Evolutionary conservation across 2,113 vertebrate genomes (phyloP).

Genomic region (Solenodon paradoxus): DNA sequence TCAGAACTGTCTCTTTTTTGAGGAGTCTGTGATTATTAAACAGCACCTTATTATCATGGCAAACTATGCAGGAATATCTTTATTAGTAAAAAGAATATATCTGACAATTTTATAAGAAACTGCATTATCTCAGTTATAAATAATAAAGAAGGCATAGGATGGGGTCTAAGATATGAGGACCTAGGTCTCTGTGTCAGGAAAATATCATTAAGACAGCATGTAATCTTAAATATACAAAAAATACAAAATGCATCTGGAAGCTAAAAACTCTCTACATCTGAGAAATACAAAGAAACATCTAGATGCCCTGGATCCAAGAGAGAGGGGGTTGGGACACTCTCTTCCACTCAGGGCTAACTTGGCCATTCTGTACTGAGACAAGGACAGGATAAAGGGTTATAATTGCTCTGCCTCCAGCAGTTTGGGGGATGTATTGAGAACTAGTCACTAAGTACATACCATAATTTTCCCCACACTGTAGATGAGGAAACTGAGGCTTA

Average conservation of each 20-base stretch:
- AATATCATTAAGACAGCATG: not conserved
- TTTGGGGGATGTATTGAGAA: not conserved
- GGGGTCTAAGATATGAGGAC: not conserved
- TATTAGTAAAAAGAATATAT: not conserved
- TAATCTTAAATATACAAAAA: not conserved
- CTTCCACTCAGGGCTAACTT: not conserved
- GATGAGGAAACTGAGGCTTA: not conserved
- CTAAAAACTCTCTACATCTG: not conserved
- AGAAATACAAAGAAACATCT: not conserved
- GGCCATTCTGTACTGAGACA: not conserved
- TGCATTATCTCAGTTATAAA: not conserved
- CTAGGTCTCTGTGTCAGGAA: not conserved
- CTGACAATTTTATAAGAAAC: not conserved
- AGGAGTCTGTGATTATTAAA: slow-evolving; percentile 15
- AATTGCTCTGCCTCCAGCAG: not conserved
- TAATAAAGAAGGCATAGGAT: not conserved
- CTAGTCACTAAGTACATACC: rapidly evolving
- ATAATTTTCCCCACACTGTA: not conserved
- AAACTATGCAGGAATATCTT: slow-evolving; percentile 1
- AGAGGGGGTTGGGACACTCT: not conserved
- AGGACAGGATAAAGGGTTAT: not conserved
- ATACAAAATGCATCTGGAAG: not conserved
- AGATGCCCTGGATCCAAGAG: not conserved
- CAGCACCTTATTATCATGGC: not conserved
- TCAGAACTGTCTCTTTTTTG: not conserved